Conservation (phyloP, 1,140 invertebrate genomes). For the Drosophila novamexicana region DNA sequence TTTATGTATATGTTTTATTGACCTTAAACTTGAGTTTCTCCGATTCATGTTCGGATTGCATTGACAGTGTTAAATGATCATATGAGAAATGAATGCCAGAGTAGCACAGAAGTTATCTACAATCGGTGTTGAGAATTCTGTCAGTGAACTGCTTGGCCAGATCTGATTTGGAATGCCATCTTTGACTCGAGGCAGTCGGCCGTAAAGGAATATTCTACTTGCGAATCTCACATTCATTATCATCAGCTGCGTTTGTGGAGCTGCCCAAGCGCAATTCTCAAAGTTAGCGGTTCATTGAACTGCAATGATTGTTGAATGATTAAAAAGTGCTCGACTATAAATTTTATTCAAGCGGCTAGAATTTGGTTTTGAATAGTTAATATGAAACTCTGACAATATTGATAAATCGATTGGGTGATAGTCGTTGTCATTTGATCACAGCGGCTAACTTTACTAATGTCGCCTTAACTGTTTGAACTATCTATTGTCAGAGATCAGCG, state of each 20-base stretch:
- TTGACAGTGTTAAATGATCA: constrained; percentile 69
- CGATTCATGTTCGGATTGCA: constrained; percentile 41
- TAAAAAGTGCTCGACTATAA: constrained; percentile 45
- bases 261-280: constrained; percentile 31
- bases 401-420: constrained; percentile 30
- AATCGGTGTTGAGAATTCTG: constrained; percentile 66
- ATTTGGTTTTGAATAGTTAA: constrained; percentile 31
- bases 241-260: not conserved
- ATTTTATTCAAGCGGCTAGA: constrained; percentile 39
- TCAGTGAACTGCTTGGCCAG: constrained; percentile 59
- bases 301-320: constrained; percentile 44
- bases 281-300: constrained; percentile 55
- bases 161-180: constrained; percentile 51
- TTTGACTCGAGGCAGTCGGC: constrained; percentile 43
- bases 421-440: constrained; percentile 32
- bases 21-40: constrained; percentile 8
- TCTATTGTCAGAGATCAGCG: constrained; percentile 32
- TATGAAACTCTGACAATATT: constrained; percentile 12
- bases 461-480: constrained; percentile 32
- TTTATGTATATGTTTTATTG: not conserved
- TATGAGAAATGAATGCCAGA: constrained; percentile 50
- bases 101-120: constrained; percentile 65
- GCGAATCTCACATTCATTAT: constrained; percentile 26
- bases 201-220: constrained; percentile 43
- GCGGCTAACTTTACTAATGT: constrained; percentile 29